Conservation (phyloP, 2,797 vertebrate species). For the Muraenolepis orangiensis region DNA sequence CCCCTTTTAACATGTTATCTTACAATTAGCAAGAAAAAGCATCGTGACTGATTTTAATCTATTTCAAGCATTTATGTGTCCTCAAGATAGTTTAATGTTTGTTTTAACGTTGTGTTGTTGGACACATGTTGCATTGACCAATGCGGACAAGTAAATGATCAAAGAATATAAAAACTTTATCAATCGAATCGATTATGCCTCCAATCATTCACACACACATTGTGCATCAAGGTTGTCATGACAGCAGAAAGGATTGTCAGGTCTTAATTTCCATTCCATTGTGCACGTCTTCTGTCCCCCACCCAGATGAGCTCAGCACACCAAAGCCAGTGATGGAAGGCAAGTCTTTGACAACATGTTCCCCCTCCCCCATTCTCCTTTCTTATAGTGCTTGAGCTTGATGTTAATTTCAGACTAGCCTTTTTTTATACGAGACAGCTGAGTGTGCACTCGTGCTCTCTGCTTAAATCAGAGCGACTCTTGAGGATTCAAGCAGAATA, state of each 20-base stretch:
- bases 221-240: background rate
- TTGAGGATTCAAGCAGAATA: background rate
- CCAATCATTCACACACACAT: background rate
- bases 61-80: no score
- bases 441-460: background rate
- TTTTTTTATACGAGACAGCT: background rate
- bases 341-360: constrained; percentile 49
- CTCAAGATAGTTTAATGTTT: no score
- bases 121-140: no score
- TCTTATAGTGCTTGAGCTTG: background rate
- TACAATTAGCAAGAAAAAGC: background rate
- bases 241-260: background rate
- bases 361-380: no score
- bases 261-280: constrained; percentile 3
- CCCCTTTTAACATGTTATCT: background rate
- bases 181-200: background rate
- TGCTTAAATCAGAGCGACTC: background rate
- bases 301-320: constrained; percentile 45
- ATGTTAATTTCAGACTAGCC: background rate
- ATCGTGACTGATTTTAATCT: no score
- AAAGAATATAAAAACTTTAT: background rate
- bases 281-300: constrained; percentile 41
- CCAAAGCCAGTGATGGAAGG: constrained; percentile 60
- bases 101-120: no score
- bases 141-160: background rate